Percentiles rank a stretch among this genome's conserved stretches.
phyloP scores from a whole-genome alignment of 2,888 invertebrate species.

The Papilio demoleus region DNA sequence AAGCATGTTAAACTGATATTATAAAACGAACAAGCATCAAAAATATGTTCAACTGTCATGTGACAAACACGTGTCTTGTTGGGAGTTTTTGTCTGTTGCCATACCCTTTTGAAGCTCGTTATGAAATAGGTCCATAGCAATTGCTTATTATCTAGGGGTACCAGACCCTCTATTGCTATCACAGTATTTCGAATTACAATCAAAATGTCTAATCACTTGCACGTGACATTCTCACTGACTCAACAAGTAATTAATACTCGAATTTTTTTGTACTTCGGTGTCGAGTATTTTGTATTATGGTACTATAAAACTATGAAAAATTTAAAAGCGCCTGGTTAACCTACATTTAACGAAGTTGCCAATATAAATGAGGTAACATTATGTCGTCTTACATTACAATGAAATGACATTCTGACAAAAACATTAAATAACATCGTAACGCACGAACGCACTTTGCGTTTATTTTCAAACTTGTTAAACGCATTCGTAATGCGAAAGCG shows the following conservation, averaged over 20 bases:
- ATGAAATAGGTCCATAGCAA: no score
- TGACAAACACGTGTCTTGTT: no score
- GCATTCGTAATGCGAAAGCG: slow-evolving; percentile 39
- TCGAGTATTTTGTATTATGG: no score
- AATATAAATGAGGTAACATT: slow-evolving; percentile 33
- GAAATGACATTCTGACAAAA: slow-evolving; percentile 13
- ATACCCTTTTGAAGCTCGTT: no score
- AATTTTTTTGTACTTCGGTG: no score
- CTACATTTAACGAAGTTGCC: not conserved
- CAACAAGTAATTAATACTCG: not conserved
- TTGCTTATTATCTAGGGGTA: not conserved
- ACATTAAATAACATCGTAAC: slow-evolving; percentile 43
- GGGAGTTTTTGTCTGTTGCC: no score
- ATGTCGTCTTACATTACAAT: slow-evolving; percentile 26
- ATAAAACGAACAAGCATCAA: no score
- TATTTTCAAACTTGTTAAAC: slow-evolving; percentile 41
- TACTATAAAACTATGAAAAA: no score
- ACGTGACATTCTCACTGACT: not conserved
- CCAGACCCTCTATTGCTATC: not conserved
- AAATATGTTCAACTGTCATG: no score
- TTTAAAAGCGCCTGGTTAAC: no score
- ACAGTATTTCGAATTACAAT: not conserved
- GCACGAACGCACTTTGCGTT: slow-evolving; percentile 46
- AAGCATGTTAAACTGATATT: no score
- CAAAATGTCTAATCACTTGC: not conserved